Percentiles rank a stretch among this genome's conserved stretches.
These are phyloP conservation scores for Nerophis ophidion DNA, from an alignment of 2,113 vertebrate genomes.

Conservation along the genomic window DNA sequence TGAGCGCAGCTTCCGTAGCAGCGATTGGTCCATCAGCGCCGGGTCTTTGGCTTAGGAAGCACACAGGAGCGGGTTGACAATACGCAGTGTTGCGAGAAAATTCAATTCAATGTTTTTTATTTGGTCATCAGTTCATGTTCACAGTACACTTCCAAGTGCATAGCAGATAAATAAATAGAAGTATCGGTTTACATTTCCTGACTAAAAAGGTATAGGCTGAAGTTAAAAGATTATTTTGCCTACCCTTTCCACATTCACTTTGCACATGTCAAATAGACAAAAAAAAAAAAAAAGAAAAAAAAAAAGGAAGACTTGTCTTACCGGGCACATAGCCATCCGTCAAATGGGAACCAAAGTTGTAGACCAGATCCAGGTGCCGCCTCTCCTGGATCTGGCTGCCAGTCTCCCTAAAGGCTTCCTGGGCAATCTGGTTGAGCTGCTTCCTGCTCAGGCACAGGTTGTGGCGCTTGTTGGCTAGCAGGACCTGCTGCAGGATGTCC, in stretches of 20 bases:
- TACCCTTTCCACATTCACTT: no score
- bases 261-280: no score
- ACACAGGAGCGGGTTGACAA: background rate
- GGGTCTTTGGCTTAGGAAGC: slow-evolving; percentile 70
- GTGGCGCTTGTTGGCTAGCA: slow-evolving; percentile 71
- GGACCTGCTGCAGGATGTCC: slow-evolving; percentile 78
- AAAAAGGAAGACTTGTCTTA: slow-evolving; percentile 40
- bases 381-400: slow-evolving; percentile 80
- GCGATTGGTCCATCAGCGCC: slow-evolving; percentile 60
- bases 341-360: slow-evolving; percentile 88
- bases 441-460: slow-evolving; percentile 70
- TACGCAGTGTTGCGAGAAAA: background rate
- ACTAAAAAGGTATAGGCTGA: no score
- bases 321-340: slow-evolving; percentile 79
- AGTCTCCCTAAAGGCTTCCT: slow-evolving; percentile 83
- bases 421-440: slow-evolving; percentile 76
- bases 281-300: no score
- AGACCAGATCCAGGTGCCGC: slow-evolving; percentile 83
- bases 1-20: slow-evolving; percentile 71
- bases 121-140: no score
- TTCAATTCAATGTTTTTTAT: no score
- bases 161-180: no score
- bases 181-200: no score
- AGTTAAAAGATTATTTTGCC: no score
- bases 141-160: no score